Evolutionary conservation across 1,140 invertebrate genomes (phyloP), one percentile per base, ranked within the genome.

Genomic region (Charaxes varanes): DNA sequence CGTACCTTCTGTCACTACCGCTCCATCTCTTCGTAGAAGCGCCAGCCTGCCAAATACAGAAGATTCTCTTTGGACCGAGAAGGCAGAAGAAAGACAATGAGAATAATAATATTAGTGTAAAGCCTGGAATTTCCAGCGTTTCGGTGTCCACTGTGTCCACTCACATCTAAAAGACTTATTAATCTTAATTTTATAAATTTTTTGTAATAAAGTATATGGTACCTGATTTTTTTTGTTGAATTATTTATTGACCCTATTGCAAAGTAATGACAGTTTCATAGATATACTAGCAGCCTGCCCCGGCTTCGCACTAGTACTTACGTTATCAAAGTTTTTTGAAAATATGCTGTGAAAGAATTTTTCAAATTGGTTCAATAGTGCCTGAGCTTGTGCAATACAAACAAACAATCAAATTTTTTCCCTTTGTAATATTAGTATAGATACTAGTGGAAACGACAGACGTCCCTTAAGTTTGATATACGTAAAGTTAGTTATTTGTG

Each of bases 101-200:
- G 41, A 42, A 63, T 2, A 33, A 32, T 0, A 68, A 53, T 18
- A 48, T 43, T 4, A 60, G 59, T 26, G 69, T 81, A 0, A 82
- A 79, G 11, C 72, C 72, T 12, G 74, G 78, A 3, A 59, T 73
- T 3, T 82, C 78, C 6, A 69, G 47, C 6, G 59, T 76, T 0
- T 82, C 78, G 1, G 74, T 82, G 4, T 76, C 70, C 1, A 82
- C 77, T 13, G 74, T 82, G 6, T 82, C 77, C 1, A 82, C 77
- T 4, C 77, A 82, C 49, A 82, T 82, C 40, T 82, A 64, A 53
- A 37, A 31, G 31, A 43, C 36, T 43, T 48, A 36, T 30, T 22
- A n/a, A 45, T 23, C 15, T 27, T 43, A 21, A 34, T 11, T 24
- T 30, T 27, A 17, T 21, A 22, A 2, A 27, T 13, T 38, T 15